These are phyloP conservation scores for Oreonectes daqikongensis DNA, from an alignment of 2,797 vertebrate genomes.

Conservation along the genomic window DNA sequence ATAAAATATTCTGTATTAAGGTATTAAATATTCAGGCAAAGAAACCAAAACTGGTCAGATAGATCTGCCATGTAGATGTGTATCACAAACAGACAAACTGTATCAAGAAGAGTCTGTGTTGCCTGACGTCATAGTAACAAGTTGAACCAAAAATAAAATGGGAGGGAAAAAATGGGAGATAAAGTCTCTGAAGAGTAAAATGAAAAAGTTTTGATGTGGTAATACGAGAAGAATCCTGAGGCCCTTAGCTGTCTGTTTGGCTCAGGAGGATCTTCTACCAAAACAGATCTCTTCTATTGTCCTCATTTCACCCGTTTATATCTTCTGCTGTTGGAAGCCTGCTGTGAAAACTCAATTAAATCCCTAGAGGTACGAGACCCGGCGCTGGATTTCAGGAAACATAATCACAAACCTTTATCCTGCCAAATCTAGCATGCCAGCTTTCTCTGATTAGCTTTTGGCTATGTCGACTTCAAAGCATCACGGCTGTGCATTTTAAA, in stretches of 20 bases:
- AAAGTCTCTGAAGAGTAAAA: too few species aligned
- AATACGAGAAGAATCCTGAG: constrained; percentile 15
- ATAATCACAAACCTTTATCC: constrained; percentile 55
- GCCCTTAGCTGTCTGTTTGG: background rate
- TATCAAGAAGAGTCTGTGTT: too few species aligned
- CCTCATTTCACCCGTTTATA: constrained; percentile 4
- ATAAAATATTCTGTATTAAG: background rate
- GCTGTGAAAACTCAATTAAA: constrained; percentile 36
- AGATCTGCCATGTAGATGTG: too few species aligned
- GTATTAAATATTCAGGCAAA: background rate
- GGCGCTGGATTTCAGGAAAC: constrained; percentile 32
- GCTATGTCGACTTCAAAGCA: constrained; percentile 63
- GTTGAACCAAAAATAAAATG: too few species aligned
- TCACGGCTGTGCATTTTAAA: constrained; percentile 53
- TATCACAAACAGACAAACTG: too few species aligned
- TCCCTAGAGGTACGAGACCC: constrained; percentile 10
- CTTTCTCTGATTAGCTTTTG: constrained; percentile 63
- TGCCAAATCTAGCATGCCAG: constrained; percentile 58
- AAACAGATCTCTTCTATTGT: constrained; percentile 21
- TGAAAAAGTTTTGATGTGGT: background rate
- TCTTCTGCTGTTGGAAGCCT: constrained; percentile 15
- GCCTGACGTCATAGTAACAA: too few species aligned
- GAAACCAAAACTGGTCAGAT: background rate
- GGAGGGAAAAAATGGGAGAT: too few species aligned
- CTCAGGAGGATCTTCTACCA: constrained; percentile 7